Base-by-base conservation (phyloP, 2,888 invertebrate genomes). In the Melitaea athalia region DNA sequence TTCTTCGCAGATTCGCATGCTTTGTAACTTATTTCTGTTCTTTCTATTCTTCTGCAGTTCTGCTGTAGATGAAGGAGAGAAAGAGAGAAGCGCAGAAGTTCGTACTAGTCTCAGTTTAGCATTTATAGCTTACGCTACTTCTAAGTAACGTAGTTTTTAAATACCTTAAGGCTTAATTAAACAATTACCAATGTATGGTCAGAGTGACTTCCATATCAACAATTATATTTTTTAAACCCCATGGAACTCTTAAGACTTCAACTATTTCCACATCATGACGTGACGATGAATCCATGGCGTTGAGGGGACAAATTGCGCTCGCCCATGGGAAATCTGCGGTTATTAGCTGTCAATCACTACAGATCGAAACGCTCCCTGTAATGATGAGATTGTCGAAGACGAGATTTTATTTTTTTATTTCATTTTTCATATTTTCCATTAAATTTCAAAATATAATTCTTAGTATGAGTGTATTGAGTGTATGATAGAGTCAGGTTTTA, bases 291-390 rank as follows among this genome's bases (percentile, higher is more conserved):
- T 68, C 61, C 7, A 33, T 55, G 53, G 66, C 33, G 33, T n/a
- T 11, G 71, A 69, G 80, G 85, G 85, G 84, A 85, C 88, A 88
- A 87, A 87, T 87, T 86, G 87, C 77, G 59, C 61, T 38, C 15
- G 74, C 90, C 80, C 88, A 69, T 71, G 90, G 90, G 90, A 90
- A 90, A 90, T 90, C 86, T 87, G 70, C 74, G 77, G 85, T 89
- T 90, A 90, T 90, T 90, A 90, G 82, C 89, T 90, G 90, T 90
- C 90, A 90, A 87, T 89, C 90, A 89, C 82, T 62, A 17, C 61
- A 67, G 68, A 67, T 69, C 71, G 72, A 69, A 72, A 71, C 72
- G 67, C 65, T 69, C 74, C 69, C 72, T 66, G 67, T 64, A 69
- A 67, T 70, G 67, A 61, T 64, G 64, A 66, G 59, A 65, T 66